These are phyloP conservation scores for Rutilus rutilus DNA, from an alignment of 2,113 vertebrate species.

Conservation along the genomic window DNA sequence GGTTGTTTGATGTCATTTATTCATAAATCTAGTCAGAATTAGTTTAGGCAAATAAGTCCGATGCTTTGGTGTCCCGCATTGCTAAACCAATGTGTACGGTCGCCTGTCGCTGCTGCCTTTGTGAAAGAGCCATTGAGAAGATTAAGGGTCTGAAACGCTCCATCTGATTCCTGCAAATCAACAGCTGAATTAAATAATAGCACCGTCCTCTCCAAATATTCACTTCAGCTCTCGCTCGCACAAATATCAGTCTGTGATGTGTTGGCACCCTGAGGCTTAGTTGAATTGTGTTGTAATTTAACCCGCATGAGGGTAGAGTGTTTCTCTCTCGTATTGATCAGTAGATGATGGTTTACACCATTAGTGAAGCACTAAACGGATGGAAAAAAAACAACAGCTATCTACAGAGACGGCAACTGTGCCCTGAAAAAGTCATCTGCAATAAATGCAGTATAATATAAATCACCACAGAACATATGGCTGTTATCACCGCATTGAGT, in stretches of 20 bases:
- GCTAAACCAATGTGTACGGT: neutral
- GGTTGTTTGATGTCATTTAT: neutral
- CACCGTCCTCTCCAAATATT: conserved; percentile 2
- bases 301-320: conserved; percentile 10
- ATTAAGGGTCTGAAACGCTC: neutral
- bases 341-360: conserved; percentile 7
- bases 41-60: neutral
- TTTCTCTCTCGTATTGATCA: conserved; percentile 29
- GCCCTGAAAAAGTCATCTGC: neutral
- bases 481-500: too few species aligned
- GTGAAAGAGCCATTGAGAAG: conserved; percentile 12
- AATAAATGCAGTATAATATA: neutral
- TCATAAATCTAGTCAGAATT: conserved; percentile 4
- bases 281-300: conserved; percentile 30
- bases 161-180: conserved; percentile 11
- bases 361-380: neutral
- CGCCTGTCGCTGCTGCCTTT: neutral
- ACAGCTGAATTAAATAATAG: conserved; percentile 18
- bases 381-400: conserved; percentile 48
- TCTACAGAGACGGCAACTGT: neutral
- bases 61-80: neutral
- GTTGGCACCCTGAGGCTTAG: conserved; percentile 28
- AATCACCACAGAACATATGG: neutral
- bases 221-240: conserved; percentile 1
- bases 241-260: conserved; percentile 3